Percentiles rank a stretch among this genome's conserved stretches.
Evolutionary conservation across 2,113 vertebrate species (phyloP).

Genomic region (Bubo blakistoni): DNA sequence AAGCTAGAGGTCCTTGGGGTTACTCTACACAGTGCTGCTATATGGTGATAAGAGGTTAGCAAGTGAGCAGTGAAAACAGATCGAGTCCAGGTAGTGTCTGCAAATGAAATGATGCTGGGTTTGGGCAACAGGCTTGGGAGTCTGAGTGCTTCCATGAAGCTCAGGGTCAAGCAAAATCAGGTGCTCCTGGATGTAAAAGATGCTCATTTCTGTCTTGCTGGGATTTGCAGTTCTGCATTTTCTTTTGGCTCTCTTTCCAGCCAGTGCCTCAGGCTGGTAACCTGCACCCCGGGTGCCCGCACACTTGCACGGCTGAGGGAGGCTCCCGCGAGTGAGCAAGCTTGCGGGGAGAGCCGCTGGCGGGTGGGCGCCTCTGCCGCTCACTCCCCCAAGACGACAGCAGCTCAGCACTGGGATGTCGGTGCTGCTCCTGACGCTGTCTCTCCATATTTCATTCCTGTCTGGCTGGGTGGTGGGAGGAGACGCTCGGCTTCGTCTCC

Average conservation of each 20-base stretch:
- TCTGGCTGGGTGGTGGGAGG: conserved; percentile 26
- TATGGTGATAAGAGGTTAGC: neutral
- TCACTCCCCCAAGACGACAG: neutral
- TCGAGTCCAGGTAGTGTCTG: neutral
- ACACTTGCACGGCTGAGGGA: neutral
- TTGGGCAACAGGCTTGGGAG: accelerated
- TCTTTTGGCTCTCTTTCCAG: neutral
- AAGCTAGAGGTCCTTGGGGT: neutral
- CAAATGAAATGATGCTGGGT: neutral
- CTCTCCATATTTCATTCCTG: neutral
- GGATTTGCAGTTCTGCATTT: neutral
- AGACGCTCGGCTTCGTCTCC: neutral
- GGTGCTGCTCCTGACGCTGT: neutral
- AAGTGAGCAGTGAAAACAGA: neutral
- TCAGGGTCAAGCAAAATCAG: accelerated
- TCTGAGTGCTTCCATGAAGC: neutral
- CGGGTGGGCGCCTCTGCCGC: neutral
- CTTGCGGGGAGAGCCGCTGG: neutral
- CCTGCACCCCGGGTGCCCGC: accelerated
- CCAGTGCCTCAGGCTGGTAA: neutral
- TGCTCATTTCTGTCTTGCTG: accelerated
- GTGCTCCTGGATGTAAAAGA: neutral
- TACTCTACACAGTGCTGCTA: neutral
- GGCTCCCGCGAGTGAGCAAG: neutral
- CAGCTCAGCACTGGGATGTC: neutral